Evolutionary conservation across 2,113 vertebrate species (phyloP).

Genomic region (Aphelocoma coerulescens): DNA sequence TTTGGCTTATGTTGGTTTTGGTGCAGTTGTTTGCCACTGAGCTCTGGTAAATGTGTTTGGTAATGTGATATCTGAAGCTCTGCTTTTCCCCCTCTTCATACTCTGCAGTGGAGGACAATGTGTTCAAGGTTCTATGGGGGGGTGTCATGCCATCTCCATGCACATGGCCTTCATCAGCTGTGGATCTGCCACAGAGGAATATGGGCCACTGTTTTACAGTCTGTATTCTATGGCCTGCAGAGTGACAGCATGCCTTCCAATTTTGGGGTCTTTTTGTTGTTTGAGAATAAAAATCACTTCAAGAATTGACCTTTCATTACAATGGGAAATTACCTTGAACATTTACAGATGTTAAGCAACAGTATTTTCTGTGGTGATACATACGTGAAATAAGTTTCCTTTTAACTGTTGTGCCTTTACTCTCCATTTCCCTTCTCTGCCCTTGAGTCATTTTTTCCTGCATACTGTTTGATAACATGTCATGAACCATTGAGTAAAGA

Average conservation of each 20-base stretch:
- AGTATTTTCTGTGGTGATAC: slow-evolving; percentile 25
- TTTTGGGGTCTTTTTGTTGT: neutral
- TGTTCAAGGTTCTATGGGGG: neutral
- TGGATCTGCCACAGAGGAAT: neutral
- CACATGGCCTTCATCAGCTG: neutral
- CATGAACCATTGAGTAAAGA: slow-evolving; percentile 4
- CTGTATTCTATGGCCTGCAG: neutral
- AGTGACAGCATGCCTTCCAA: neutral
- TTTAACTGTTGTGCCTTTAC: slow-evolving; percentile 22
- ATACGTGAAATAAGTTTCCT: slow-evolving; percentile 10
- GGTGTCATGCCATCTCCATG: neutral
- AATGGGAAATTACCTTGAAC: neutral
- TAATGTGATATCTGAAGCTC: neutral
- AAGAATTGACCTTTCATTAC: slow-evolving; percentile 32
- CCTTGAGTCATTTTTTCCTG: slow-evolving; percentile 36
- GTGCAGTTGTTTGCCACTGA: neutral
- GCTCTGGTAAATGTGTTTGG: neutral
- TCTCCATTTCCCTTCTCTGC: neutral
- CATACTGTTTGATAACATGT: neutral
- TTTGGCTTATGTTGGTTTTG: neutral
- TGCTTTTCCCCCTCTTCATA: neutral
- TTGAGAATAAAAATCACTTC: neutral
- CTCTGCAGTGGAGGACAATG: neutral
- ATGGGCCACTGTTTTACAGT: neutral
- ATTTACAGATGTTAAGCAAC: neutral